Percentiles rank a stretch among this genome's conserved stretches.
phyloP scores from a whole-genome alignment of 2,113 vertebrate species.

The Takifugu bimaculatus region DNA sequence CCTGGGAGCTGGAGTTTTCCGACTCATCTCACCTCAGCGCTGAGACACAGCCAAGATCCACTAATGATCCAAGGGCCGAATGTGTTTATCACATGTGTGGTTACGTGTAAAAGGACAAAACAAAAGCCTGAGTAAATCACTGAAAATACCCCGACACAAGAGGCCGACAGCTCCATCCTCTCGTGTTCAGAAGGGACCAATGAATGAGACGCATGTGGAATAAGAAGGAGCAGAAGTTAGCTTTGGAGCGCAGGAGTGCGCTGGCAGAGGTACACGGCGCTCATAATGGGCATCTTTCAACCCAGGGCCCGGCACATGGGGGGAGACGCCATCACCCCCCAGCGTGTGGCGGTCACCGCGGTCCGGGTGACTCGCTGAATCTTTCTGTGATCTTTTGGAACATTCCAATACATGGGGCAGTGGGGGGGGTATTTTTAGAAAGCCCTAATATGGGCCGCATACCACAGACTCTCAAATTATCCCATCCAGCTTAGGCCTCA shows the following conservation, averaged over 20 bases:
- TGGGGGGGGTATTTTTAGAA: constrained; percentile 82
- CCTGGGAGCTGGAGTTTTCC: constrained; percentile 48
- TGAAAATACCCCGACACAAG: neutral
- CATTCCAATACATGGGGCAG: constrained; percentile 79
- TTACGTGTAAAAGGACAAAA: constrained; percentile 20
- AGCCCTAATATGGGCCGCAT: constrained; percentile 83
- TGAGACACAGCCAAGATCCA: constrained; percentile 33
- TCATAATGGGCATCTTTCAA: constrained; percentile 45
- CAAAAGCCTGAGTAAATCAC: constrained; percentile 11
- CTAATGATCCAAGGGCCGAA: constrained; percentile 24
- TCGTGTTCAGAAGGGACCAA: constrained; percentile 20
- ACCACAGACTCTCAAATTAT: constrained; percentile 87
- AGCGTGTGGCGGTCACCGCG: constrained; percentile 63
- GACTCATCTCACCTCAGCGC: constrained; percentile 57
- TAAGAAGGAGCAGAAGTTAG: constrained; percentile 46
- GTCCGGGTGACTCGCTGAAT: constrained; percentile 70
- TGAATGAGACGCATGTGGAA: constrained; percentile 30
- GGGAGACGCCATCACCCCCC: constrained; percentile 58
- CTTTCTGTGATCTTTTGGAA: constrained; percentile 77
- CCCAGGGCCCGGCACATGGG: constrained; percentile 32
- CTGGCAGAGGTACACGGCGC: constrained; percentile 26
- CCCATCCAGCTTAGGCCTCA: constrained; percentile 81
- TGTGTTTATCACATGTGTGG: constrained; percentile 16
- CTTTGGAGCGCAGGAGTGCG: constrained; percentile 21
- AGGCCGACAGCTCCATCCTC: constrained; percentile 31